These are phyloP conservation scores for Onychostruthus taczanowskii DNA, from an alignment of 2,113 vertebrate genomes.

Conservation along the genomic window DNA sequence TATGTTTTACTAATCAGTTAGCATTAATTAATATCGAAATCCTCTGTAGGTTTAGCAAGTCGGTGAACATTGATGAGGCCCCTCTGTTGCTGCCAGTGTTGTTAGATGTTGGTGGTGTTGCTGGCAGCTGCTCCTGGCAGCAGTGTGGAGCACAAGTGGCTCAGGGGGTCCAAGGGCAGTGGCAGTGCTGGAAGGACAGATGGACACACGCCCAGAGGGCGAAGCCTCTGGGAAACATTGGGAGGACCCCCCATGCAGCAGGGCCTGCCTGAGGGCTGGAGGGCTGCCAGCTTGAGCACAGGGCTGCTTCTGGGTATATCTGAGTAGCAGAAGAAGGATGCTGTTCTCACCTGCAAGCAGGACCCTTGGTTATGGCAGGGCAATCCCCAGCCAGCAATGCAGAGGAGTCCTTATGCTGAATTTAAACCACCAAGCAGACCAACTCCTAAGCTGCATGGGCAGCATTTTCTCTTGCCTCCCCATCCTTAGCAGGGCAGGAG, in stretches of 20 bases:
- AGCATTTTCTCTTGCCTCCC: neutral
- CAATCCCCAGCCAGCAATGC: neutral
- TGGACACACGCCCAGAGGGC: fast-evolving
- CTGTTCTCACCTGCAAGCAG: neutral
- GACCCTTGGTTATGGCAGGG: neutral
- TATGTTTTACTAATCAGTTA: constrained; percentile 47
- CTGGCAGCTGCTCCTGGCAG: neutral
- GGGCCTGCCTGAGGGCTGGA: neutral
- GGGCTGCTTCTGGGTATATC: neutral
- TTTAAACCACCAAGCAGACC: neutral
- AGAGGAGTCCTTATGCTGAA: neutral
- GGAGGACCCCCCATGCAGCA: neutral
- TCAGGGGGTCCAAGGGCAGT: neutral
- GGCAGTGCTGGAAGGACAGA: neutral
- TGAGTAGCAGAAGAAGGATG: neutral
- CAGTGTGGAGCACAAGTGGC: neutral
- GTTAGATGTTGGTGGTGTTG: fast-evolving
- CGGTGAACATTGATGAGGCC: neutral
- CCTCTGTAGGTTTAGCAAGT: neutral
- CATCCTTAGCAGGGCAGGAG: neutral
- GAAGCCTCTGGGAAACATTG: neutral
- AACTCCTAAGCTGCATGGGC: neutral
- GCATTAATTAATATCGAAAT: constrained; percentile 12
- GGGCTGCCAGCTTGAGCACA: neutral
- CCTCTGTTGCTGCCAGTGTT: neutral